Evolutionary conservation across 2,113 vertebrate genomes (phyloP), one percentile per base, ranked within the genome.

Genomic region (Callaeas wilsoni): DNA sequence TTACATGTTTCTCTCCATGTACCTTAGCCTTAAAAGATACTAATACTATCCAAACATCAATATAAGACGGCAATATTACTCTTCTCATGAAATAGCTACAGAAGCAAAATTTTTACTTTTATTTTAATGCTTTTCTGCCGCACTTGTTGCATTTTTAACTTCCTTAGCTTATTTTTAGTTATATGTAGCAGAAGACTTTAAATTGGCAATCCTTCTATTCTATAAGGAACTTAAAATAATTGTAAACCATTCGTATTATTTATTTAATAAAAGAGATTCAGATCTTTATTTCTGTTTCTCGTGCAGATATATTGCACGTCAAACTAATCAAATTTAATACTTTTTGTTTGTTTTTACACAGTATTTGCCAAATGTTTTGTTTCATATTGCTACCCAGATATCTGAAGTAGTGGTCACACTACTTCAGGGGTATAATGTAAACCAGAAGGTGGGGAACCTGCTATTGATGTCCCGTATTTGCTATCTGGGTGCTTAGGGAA

Each of bases 121-220:
- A 50, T 85, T 94, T 80, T 84, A 65, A 63, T 77, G 41, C 9
- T 76, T 80, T 81, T 63, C 37, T 81, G 55, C 42, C 59, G 53
- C 67, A 98, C 97, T 97, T 97, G 96, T 96, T 95, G 95, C 86
- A 35, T 92, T 96, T 97, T 95, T 71, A 67, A 70, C 65, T 84
- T 94, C 65, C 71, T 83, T 47, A 42, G 14, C 33, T 89, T 53
- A 32, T 90, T 97, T 91, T 96, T 53, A 84, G 46, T 64, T 83
- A 10, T 16, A 19, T 50, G 37, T 81, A 65, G 32, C 44, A 5
- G 2, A 59, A 64, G 22, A 30, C 30, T 87, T 79, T 35, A 78
- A 75, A 86, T 21, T 57, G 16, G 2, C 37, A 60, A 17, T 59
- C 23, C 46, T 65, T 53, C 44, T 44, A 41, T 22, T 39, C 35